Conservation (phyloP, 1,140 invertebrate genomes). For the Nomia melanderi region DNA sequence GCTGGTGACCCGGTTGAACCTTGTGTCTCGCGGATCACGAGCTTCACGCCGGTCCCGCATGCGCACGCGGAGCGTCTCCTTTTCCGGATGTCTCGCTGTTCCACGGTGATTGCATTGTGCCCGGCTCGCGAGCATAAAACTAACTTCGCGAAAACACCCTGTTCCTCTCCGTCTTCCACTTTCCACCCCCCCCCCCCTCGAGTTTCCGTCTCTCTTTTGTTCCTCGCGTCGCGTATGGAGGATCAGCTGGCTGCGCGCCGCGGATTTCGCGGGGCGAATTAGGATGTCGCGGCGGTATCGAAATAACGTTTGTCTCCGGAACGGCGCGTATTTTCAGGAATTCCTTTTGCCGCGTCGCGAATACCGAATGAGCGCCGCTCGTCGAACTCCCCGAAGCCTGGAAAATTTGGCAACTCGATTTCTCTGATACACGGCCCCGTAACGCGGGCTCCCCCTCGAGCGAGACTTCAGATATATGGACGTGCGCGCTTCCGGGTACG, state of each 20-base stretch:
- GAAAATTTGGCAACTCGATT: slow-evolving; percentile 51
- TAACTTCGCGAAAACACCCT: slow-evolving; percentile 52
- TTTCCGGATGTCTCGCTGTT: slow-evolving; percentile 46
- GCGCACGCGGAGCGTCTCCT: slow-evolving; percentile 13
- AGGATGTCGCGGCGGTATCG: slow-evolving; percentile 59
- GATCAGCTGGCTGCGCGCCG: slow-evolving; percentile 15
- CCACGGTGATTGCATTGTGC: slow-evolving; percentile 57
- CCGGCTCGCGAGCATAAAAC: slow-evolving; percentile 44
- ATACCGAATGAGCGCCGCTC: slow-evolving; percentile 37
- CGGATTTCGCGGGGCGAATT: slow-evolving; percentile 51
- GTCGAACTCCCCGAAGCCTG: slow-evolving; percentile 19
- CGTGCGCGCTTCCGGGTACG: no score
- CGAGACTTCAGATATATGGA: no score
- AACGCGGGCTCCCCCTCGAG: no score
- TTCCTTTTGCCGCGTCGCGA: slow-evolving; percentile 34
- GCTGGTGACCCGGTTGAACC: slow-evolving; percentile 16
- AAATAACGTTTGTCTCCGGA: slow-evolving; percentile 55
- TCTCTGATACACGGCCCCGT: not conserved
- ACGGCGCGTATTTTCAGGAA: slow-evolving; percentile 37
- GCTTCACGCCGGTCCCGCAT: no score
- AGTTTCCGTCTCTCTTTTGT: no score
- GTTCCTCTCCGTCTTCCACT: not conserved
- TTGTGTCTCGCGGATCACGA: not conserved
- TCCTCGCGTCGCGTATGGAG: not conserved
- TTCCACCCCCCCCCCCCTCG: not conserved